These are phyloP conservation scores for Xiphias gladius DNA, from an alignment of 2,113 vertebrate species.

Conservation along the genomic window DNA sequence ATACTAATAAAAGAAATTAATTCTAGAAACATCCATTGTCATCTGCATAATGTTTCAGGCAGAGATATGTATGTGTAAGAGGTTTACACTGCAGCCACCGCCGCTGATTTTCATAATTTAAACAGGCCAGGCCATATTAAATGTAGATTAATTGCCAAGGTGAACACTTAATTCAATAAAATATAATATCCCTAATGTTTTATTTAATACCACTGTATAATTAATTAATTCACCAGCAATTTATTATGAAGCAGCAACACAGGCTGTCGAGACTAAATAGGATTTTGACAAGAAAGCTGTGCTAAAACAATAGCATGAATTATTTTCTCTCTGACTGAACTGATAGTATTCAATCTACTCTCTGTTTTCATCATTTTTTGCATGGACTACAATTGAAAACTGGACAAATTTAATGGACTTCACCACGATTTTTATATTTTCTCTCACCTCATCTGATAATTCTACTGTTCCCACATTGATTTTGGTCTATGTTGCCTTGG, in stretches of 20 bases:
- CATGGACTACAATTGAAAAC: not conserved
- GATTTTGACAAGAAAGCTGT: conserved; percentile 51
- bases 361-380: not conserved
- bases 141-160: conserved; percentile 70
- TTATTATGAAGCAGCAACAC: conserved; percentile 61
- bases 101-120: conserved; percentile 61
- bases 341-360: not conserved
- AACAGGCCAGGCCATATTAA: conserved; percentile 51
- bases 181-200: conserved; percentile 73
- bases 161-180: conserved; percentile 72
- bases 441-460: conserved; percentile 25
- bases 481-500: conserved; percentile 45
- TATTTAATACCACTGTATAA: conserved; percentile 71
- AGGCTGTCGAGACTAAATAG: conserved; percentile 47
- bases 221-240: conserved; percentile 66
- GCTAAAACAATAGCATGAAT: conserved; percentile 43
- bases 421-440: conserved; percentile 30
- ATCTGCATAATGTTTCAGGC: conserved; percentile 48
- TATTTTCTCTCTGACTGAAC: conserved; percentile 26
- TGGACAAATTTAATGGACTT: conserved; percentile 27
- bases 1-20: conserved; percentile 33
- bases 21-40: conserved; percentile 35
- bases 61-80: conserved; percentile 19
- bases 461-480: conserved; percentile 50
- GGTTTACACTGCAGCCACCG: conserved; percentile 36